phyloP scores from a whole-genome alignment of 2,113 vertebrate species.

The Pelmatolapia mariae region DNA sequence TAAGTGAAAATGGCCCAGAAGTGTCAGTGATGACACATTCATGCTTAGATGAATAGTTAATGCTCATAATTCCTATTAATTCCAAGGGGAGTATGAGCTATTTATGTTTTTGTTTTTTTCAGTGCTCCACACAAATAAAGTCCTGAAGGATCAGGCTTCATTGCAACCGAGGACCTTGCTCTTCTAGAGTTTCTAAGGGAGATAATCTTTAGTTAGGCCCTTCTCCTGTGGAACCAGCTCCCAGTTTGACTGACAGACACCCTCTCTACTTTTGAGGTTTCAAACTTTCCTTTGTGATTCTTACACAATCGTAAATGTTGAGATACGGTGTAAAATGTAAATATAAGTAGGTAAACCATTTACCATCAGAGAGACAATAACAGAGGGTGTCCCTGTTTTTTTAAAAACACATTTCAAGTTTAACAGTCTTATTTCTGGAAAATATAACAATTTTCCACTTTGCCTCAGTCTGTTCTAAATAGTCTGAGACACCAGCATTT shows the following conservation, averaged over 20 bases:
- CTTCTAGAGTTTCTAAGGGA: neutral
- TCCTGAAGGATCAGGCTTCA: neutral
- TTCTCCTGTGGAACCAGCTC: neutral
- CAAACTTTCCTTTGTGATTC: neutral
- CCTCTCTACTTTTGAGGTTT: neutral
- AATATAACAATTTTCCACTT: neutral
- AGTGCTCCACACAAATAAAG: neutral
- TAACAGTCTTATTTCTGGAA: neutral
- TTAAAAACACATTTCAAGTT: neutral
- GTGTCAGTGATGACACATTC: neutral
- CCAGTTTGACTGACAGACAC: neutral
- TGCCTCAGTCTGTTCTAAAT: neutral
- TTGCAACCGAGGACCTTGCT: neutral
- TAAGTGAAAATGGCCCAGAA: neutral
- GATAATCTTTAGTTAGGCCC: neutral
- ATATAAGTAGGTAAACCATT: neutral
- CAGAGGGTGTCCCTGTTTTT: neutral
- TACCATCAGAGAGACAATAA: neutral
- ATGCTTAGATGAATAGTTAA: neutral
- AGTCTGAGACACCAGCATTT: neutral
- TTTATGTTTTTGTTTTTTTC: neutral
- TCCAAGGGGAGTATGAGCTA: neutral
- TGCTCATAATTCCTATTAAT: neutral
- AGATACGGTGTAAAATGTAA: neutral
- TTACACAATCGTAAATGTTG: neutral